These are phyloP conservation scores for Pseudococcus viburni DNA, from an alignment of 2,888 invertebrate genomes.

Conservation along the genomic window DNA sequence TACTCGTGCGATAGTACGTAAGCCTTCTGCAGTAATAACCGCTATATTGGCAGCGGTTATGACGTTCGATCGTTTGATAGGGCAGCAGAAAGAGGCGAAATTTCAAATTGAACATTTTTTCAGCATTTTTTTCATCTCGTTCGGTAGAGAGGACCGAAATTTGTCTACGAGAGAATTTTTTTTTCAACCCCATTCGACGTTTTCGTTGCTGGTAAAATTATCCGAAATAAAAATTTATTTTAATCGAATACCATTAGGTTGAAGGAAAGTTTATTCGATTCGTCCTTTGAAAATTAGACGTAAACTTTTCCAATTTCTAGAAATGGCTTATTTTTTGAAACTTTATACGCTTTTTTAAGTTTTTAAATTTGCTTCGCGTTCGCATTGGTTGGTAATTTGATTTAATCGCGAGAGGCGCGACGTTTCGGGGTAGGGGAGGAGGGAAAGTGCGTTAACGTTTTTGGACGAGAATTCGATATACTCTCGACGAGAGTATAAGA, in stretches of 20 bases:
- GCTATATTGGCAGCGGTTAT: slow-evolving; percentile 8
- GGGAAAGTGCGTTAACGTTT: slow-evolving; percentile 8
- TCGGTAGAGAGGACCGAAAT: background rate
- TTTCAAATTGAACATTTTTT: slow-evolving; percentile 37
- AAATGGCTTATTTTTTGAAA: slow-evolving; percentile 53
- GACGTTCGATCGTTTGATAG: slow-evolving; percentile 20
- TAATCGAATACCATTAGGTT: slow-evolving; percentile 51
- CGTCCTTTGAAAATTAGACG: slow-evolving; percentile 50
- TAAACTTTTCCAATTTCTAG: slow-evolving; percentile 52
- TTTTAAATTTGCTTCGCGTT: slow-evolving; percentile 49
- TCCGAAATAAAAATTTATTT: slow-evolving; percentile 52
- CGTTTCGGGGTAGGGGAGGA: background rate
- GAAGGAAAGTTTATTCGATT: slow-evolving; percentile 53
- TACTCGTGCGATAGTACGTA: slow-evolving; percentile 20
- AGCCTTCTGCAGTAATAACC: slow-evolving; percentile 24
- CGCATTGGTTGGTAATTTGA: slow-evolving; percentile 44
- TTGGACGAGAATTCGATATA: slow-evolving; percentile 35
- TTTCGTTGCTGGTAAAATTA: slow-evolving; percentile 37
- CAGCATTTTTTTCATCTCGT: too few relatives aligned
- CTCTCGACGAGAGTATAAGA: background rate
- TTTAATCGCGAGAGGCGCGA: slow-evolving; percentile 15
- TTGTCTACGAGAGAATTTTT: background rate
- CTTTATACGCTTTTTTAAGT: slow-evolving; percentile 53
- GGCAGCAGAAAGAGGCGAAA: background rate
- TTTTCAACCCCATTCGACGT: background rate